Evolutionary conservation across 2,888 invertebrate genomes (phyloP).

Genomic region (Xestia xanthographa): DNA sequence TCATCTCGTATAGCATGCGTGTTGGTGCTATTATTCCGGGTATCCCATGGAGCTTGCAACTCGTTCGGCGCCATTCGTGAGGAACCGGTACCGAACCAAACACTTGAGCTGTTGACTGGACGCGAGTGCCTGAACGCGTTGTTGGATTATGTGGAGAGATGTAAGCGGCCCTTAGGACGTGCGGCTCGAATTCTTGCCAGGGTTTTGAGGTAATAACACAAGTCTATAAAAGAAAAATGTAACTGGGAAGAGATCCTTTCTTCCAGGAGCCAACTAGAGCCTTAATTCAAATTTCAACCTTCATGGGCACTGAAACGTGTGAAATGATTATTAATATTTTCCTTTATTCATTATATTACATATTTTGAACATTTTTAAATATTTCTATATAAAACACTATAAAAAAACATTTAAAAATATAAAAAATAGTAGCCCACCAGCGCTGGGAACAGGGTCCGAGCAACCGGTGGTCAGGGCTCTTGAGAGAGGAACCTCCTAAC

Average conservation of each 20-base stretch:
- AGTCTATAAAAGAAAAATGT: not conserved
- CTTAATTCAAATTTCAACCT: not conserved
- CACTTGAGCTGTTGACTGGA: conserved; percentile 82
- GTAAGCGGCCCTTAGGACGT: conserved; percentile 85
- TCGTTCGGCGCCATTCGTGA: conserved; percentile 73
- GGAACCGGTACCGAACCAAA: conserved; percentile 78
- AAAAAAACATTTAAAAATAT: too few relatives aligned
- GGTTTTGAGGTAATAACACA: conserved; percentile 86
- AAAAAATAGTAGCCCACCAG: too few relatives aligned
- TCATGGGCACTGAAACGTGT: not conserved
- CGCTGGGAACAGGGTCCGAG: too few relatives aligned
- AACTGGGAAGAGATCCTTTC: not conserved
- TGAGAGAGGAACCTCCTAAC: too few relatives aligned
- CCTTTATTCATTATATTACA: too few relatives aligned
- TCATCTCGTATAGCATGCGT: conserved; percentile 85
- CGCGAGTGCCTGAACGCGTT: conserved; percentile 84
- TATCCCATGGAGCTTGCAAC: conserved; percentile 82
- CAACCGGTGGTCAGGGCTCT: too few relatives aligned
- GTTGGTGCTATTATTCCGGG: conserved; percentile 82
- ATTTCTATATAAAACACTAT: too few relatives aligned
- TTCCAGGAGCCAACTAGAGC: not conserved
- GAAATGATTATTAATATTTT: too few relatives aligned
- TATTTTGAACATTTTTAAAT: too few relatives aligned
- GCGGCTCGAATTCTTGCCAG: conserved; percentile 89
- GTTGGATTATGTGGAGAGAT: conserved; percentile 86